Base-by-base conservation (phyloP, 2,888 invertebrate genomes). In the Hydroisotoma schaefferi region DNA sequence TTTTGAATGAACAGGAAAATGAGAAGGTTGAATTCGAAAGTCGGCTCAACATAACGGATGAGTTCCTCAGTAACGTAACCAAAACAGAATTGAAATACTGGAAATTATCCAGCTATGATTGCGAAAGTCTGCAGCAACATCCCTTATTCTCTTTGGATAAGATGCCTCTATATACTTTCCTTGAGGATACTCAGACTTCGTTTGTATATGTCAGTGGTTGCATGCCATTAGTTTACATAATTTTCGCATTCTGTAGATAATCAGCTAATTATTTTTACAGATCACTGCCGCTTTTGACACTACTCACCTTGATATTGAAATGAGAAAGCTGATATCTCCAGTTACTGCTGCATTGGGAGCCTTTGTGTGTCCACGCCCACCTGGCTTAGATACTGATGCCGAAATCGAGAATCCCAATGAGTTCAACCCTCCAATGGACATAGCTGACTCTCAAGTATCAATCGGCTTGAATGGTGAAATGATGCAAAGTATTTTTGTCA, bases 181-280 rank as follows among this genome's bases (percentile, higher is more conserved):
- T 90, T 53, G 88, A 91, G 78, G 85, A 88, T 75, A 78, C 90
- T 46, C 84, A 87, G 69, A 87, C 88, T 2, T 88, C 87, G 76
- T 92, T 93, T 77, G 85, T 90, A 66, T 87, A 89, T 77, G 90
- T 91, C 77, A 82, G 85, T 83, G 72, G 38, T n/a, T n/a, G n/a
- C n/a, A n/a, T 40, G 12, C 38, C 37, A n/a, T 20, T 25, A 43
- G 18, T 55, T 2, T 6, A 18, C 15, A 18, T 44, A 25, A 23
- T 20, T 6, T 47, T 6, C 8, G 26, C 8, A 6, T 25, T 6
- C 28, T 23, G 3, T 37, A 25, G 23, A 22, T 37, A 12, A 18
- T 54, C 2, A 43, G 18, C n/a, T 33, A 20, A 33, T 29, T 33
- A 22, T 38, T 10, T 26, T 48, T 27, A 12, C 78, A 91, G 90